Percentiles rank a stretch among this genome's conserved stretches.
Evolutionary conservation across 2,888 invertebrate genomes (phyloP).

Genomic region (Neoaliturus tenellus): DNA sequence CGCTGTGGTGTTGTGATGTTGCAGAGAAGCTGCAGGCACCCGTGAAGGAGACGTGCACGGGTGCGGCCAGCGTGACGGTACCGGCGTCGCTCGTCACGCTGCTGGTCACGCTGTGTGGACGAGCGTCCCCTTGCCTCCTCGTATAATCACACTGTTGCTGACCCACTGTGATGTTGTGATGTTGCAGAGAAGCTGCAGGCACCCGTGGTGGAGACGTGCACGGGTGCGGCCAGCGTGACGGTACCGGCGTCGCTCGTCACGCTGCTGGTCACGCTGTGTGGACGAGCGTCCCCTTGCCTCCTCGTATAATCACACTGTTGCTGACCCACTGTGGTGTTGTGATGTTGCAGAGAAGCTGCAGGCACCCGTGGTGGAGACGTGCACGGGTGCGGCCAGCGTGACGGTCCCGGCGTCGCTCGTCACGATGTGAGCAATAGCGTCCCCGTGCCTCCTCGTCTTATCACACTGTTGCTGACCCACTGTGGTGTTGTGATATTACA

Average conservation of each 20-base stretch:
- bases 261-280: not conserved
- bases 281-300: not conserved
- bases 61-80: not conserved
- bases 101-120: not conserved
- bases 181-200: constrained; percentile 46
- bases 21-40: constrained; percentile 46
- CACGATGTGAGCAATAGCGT: too few species aligned
- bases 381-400: not conserved
- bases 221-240: not conserved
- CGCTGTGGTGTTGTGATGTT: not conserved
- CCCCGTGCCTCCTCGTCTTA: too few species aligned
- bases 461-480: not conserved
- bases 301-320: not conserved
- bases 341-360: constrained; percentile 43
- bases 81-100: not conserved
- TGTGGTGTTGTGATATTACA: constrained; percentile 34
- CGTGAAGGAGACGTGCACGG: constrained; percentile 26
- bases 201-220: constrained; percentile 41
- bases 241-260: not conserved
- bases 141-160: too few species aligned
- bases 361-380: constrained; percentile 43
- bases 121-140: not conserved
- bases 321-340: not conserved
- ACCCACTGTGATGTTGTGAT: too few species aligned
- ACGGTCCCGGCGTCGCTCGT: not conserved